phyloP scores from a whole-genome alignment of 2,888 invertebrate genomes.

The Chirona hameri region DNA sequence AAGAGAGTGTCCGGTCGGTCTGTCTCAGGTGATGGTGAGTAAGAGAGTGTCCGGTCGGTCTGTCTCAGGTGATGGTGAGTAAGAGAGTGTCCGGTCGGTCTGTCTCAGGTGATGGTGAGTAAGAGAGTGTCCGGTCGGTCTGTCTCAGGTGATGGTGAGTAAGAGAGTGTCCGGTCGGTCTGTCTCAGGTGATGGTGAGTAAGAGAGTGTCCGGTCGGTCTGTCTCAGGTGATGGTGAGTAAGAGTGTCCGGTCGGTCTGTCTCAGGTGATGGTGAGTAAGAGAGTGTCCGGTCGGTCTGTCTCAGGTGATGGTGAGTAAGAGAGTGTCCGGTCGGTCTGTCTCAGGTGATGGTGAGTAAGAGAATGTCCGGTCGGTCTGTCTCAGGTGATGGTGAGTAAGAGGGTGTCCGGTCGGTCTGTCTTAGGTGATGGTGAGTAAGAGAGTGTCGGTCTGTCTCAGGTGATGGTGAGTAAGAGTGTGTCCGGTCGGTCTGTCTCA shows the following conservation, averaged over 20 bases:
- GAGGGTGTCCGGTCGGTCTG: conserved; percentile 63
- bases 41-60: neutral
- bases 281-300: neutral
- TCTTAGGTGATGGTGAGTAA: conserved; percentile 56
- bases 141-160: conserved; percentile 55
- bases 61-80: conserved; percentile 55
- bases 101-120: conserved; percentile 55
- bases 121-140: neutral
- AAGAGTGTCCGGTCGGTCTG: conserved; percentile 63
- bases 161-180: neutral
- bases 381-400: conserved; percentile 56
- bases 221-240: conserved; percentile 55
- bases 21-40: conserved; percentile 55
- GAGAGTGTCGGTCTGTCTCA: conserved; percentile 31
- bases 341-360: conserved; percentile 56
- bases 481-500: conserved; percentile 31
- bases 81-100: neutral
- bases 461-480: conserved; percentile 59
- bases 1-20: neutral
- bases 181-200: conserved; percentile 55
- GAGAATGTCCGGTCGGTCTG: neutral
- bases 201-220: neutral
- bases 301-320: conserved; percentile 56
- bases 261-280: conserved; percentile 56
- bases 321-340: neutral